Evolutionary conservation across 2,113 vertebrate species (phyloP), one percentile per base, ranked within the genome.

Genomic region (Lepisosteus oculatus): DNA sequence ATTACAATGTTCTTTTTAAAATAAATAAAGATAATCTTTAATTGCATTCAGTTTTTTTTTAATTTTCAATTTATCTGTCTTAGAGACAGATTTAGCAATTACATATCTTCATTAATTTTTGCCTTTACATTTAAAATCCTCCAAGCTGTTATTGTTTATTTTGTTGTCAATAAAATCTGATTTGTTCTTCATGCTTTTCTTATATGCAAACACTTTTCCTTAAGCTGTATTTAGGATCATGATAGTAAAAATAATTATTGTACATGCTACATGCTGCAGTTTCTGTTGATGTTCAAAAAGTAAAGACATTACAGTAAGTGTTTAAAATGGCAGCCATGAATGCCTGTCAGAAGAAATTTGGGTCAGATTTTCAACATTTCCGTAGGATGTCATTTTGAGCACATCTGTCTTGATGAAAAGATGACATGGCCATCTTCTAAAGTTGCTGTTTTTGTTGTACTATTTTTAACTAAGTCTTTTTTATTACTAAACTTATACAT

Each of bases 131-230:
- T 6, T 6, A 51, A 51, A 51, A 51, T 9, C 47, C 8, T 51
- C 47, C 47, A 29, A 29, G 17, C 17, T 29, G 17, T 29, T 29
- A 29, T 29, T 12, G 14, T 41, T 13, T 41, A 43, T 55, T 82
- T 75, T 81, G 76, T 82, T 78, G 78, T 80, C 74, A 17, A 78
- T 78, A 83, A 83, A 83, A 79, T 71, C 80, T 78, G 69, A 82
- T 78, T 82, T 74, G 69, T 70, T 67, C 77, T 70, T 74, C 76
- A 67, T 72, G 79, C 67, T 73, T 56, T 69, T 69, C 47, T 55
- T 56, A 57, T 67, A 71, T 69, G 3, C 8, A 66, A 9, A 72
- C 42, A 65, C 69, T 51, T 63, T 42, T 13, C 55, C 55, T 17
- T 43, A 51, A 57, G 9, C 51, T 68, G 66, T 41, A 62, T 47